Base-by-base conservation (phyloP, 2,888 invertebrate species). In the Heliconius ismenius region DNA sequence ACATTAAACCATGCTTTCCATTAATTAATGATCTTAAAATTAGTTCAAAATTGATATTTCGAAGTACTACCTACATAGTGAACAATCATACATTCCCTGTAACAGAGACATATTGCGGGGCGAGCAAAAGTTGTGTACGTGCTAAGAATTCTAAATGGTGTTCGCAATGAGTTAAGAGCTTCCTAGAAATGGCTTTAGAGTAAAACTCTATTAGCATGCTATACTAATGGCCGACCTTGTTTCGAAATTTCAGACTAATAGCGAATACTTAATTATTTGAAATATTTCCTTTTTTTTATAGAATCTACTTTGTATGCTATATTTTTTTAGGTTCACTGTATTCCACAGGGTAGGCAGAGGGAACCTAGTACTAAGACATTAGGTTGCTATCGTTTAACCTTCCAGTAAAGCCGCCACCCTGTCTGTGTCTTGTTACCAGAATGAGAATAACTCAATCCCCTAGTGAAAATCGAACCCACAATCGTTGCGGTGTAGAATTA, bases 111-210 rank as follows among this genome's bases (percentile, higher is more conserved):
- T 78, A 78, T 73, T 78, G 78, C 72, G 73, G 32, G 67, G 63
- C 75, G 43, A 75, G 73, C 78, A 76, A 76, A 78, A 78, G 73
- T 78, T 70, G 62, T 32, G 32, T 74, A 79, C 79, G 79, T 78
- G 79, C 28, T 65, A 60, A 67, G 73, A 78, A 74, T 79, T n/a
- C 58, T 43, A 70, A 79, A 74, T 72, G 36, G 64, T 28, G 11
- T 67, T 43, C 58, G 39, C 76, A 73, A 67, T 76, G 76, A 76
- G 72, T 73, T 76, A 72, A 76, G 76, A 64, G 65, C 60, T 72
- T 65, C 70, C 68, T 75, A 43, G 72, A 78, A 75, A 68, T 67
- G 76, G 60, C 73, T 72, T 63, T 73, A 58, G 73, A 73, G 63
- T 49, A 75, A 75, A 75, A 75, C 24, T 75, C 76, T 70, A 72